Conservation (phyloP, 2,113 vertebrate species). For the Corvus cornix region DNA sequence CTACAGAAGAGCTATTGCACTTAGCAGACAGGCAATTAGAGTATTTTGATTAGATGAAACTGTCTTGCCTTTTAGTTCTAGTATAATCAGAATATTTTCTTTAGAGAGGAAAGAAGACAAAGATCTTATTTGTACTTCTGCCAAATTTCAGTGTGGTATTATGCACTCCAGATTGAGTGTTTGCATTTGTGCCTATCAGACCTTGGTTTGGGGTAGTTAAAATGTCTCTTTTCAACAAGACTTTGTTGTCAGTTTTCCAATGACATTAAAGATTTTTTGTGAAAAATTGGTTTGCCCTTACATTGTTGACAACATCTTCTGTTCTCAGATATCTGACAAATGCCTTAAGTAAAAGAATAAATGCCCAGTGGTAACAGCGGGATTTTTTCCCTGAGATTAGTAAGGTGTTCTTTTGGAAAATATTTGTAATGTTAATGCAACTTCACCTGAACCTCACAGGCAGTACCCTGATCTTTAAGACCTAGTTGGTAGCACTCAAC, state of each 20-base stretch:
- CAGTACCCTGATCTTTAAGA: neutral
- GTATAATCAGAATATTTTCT: neutral
- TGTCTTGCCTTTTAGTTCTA: neutral
- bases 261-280: neutral
- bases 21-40: neutral
- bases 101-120: neutral
- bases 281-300: neutral
- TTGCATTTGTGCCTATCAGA: neutral
- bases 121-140: neutral
- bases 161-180: neutral
- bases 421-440: neutral
- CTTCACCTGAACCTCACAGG: neutral
- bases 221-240: neutral
- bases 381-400: neutral
- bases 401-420: neutral
- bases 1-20: neutral
- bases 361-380: neutral
- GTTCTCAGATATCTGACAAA: neutral
- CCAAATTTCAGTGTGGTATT: neutral
- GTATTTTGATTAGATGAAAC: neutral
- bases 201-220: neutral
- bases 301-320: neutral
- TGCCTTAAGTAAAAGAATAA: neutral
- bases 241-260: neutral
- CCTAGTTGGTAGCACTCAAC: neutral